Conservation (phyloP, 2,888 invertebrate genomes). For the Pseudoips prasinana region DNA sequence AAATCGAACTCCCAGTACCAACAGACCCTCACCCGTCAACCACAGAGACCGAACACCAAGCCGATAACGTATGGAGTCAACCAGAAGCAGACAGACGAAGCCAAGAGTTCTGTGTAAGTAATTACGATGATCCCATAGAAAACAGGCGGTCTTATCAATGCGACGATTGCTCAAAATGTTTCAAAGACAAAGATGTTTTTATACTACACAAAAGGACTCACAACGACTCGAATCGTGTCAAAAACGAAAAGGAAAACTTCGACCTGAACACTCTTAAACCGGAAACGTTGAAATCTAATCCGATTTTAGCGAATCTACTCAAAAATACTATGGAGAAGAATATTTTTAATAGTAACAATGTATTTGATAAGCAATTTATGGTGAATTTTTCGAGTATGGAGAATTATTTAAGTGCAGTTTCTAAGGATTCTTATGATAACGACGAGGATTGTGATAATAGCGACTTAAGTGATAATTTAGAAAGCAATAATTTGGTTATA, state of each 20-base stretch:
- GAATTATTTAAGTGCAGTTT: constrained; percentile 53
- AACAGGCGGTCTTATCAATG: constrained; percentile 52
- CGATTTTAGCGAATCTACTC: constrained; percentile 64
- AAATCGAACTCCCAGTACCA: no score
- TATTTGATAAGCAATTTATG: constrained; percentile 59
- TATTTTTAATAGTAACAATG: constrained; percentile 38
- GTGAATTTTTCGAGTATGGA: constrained; percentile 60
- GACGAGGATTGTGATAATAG: constrained; percentile 27
- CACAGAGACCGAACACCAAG: no score
- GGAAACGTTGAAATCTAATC: constrained; percentile 61
- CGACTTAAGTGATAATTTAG: constrained; percentile 33
- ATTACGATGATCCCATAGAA: no score
- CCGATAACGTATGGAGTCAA: no score
- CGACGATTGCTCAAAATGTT: constrained; percentile 64
- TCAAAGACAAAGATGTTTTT: constrained; percentile 73
- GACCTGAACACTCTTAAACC: constrained; percentile 39
- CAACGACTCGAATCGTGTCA: constrained; percentile 17
- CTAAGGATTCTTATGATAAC: constrained; percentile 15
- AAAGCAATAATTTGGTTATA: constrained; percentile 47
- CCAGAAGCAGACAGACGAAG: no score
- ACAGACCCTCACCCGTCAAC: no score
- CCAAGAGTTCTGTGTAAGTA: no score
- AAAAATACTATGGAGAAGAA: constrained; percentile 39
- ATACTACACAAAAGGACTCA: constrained; percentile 60
- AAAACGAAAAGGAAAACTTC: constrained; percentile 52